Evolutionary conservation across 2,888 invertebrate species (phyloP).

Genomic region (Cantharis nigra): DNA sequence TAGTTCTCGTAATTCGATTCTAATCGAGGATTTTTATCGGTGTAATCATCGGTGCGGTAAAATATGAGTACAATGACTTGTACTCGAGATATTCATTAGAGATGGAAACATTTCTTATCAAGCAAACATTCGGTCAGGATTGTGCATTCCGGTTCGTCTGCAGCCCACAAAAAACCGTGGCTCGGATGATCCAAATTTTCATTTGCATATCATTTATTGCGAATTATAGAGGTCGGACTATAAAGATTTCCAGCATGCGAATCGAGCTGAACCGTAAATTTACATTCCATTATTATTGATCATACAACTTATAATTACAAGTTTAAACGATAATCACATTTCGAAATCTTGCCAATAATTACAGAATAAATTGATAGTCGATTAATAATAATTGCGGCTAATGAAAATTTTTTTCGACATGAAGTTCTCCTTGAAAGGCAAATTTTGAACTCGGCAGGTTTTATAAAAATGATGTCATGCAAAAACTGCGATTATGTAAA

Average conservation of each 20-base stretch:
- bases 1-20: constrained; percentile 19
- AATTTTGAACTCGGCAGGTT: background rate
- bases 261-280: constrained; percentile 1
- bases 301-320: constrained; percentile 17
- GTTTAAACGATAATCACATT: constrained; percentile 22
- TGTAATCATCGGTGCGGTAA: constrained; percentile 18
- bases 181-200: background rate
- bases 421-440: constrained; percentile 15
- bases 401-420: constrained; percentile 33
- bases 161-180: background rate
- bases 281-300: constrained; percentile 15
- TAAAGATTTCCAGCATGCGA: background rate
- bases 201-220: background rate
- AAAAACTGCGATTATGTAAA: background rate
- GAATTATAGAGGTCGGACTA: background rate
- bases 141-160: background rate
- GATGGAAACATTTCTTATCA: background rate
- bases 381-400: constrained; percentile 39
- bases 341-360: constrained; percentile 31
- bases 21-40: constrained; percentile 18
- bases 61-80: constrained; percentile 17
- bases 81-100: background rate
- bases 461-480: background rate
- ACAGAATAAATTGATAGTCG: constrained; percentile 36
- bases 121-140: no score